Percentiles rank a stretch among this genome's conserved stretches.
These are phyloP conservation scores for Pterocles gutturalis DNA, from an alignment of 2,113 vertebrate species.

Conservation along the genomic window DNA sequence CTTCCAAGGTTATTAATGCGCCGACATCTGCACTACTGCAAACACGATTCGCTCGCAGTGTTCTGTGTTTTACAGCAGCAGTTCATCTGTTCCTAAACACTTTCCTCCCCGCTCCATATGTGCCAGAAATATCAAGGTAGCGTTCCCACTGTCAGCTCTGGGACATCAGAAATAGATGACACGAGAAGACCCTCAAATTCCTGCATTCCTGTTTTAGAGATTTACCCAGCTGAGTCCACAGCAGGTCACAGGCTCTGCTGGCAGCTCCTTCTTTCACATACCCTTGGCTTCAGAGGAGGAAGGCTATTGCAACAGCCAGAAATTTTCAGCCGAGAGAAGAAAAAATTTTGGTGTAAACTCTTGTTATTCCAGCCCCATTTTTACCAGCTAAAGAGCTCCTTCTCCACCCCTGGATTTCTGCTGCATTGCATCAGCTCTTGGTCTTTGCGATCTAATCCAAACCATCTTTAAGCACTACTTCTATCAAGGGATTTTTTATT, in stretches of 20 bases:
- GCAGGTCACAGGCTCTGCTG: neutral
- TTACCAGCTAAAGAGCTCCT: neutral
- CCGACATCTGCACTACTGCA: neutral
- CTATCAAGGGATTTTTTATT: neutral
- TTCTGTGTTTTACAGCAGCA: neutral
- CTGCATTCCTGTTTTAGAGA: neutral
- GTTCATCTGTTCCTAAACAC: neutral
- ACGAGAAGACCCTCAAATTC: neutral
- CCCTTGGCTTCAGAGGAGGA: neutral
- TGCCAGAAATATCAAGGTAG: neutral
- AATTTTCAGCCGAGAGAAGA: neutral
- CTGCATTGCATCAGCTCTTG: neutral
- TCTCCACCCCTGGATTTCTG: neutral
- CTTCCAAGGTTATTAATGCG: accelerated
- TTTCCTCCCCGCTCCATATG: neutral
- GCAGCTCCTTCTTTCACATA: neutral
- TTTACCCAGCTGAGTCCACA: neutral
- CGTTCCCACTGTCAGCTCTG: neutral
- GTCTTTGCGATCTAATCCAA: neutral
- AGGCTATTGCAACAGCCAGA: neutral
- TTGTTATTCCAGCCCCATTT: neutral
- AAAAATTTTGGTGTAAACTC: neutral
- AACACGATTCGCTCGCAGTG: accelerated
- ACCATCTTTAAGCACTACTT: neutral
- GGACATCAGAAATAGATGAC: conserved; percentile 15